phyloP scores from a whole-genome alignment of 2,888 invertebrate species.

The Stenolophus ochropezus region DNA sequence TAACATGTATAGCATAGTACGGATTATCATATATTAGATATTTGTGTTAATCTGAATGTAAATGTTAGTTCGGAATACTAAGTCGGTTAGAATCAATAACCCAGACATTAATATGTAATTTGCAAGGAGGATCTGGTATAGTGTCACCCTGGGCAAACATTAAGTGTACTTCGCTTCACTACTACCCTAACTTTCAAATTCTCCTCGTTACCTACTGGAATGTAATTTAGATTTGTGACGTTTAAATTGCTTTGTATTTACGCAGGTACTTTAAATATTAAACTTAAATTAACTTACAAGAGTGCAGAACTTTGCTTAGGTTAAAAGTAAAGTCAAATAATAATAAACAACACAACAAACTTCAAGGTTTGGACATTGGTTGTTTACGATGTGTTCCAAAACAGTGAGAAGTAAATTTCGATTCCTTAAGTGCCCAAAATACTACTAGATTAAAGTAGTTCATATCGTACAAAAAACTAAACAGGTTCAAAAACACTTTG shows the following conservation, averaged over 20 bases:
- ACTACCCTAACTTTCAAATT: neutral
- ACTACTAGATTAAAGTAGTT: no score
- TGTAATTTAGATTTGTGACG: neutral
- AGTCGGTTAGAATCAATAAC: conserved; percentile 1
- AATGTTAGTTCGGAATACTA: conserved; percentile 24
- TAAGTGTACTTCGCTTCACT: neutral
- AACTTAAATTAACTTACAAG: neutral
- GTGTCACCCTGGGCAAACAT: conserved; percentile 11
- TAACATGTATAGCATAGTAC: conserved; percentile 5
- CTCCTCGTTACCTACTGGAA: neutral
- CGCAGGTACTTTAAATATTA: neutral
- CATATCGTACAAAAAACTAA: no score
- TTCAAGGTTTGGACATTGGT: no score
- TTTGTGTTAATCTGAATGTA: conserved; percentile 16
- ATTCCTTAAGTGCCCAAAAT: no score
- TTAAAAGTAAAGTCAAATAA: neutral
- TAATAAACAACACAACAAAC: no score
- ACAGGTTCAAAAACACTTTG: no score
- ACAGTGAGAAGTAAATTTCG: no score
- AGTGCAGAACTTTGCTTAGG: neutral
- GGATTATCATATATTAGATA: conserved; percentile 29
- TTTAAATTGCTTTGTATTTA: neutral
- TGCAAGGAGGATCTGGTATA: neutral
- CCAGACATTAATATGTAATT: conserved; percentile 22
- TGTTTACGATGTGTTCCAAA: no score